Evolutionary conservation across 2,888 invertebrate genomes (phyloP).

Genomic region (Carpatolechia fugitivella): DNA sequence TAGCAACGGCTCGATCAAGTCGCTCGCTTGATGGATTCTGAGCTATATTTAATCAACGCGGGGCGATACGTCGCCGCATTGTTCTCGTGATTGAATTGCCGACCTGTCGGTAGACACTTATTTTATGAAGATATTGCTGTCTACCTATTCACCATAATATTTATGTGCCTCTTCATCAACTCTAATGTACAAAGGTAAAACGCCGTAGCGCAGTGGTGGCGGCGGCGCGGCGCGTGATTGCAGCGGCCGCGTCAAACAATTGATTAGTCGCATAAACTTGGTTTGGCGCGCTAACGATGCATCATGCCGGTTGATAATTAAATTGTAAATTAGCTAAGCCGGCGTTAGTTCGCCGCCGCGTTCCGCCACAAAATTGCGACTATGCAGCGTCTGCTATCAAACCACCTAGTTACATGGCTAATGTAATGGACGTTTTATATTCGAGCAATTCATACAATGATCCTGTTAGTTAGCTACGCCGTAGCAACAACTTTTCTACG

Average conservation of each 20-base stretch:
- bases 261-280: conserved; percentile 79
- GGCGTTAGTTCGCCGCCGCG: conserved; percentile 59
- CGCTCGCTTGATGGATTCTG: conserved; percentile 73
- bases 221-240: conserved; percentile 66
- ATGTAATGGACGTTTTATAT: no score
- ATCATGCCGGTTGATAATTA: conserved; percentile 77
- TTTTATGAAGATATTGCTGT: conserved; percentile 39
- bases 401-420: no score
- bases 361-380: conserved; percentile 23
- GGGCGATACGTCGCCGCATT: conserved; percentile 67
- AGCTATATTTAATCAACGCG: conserved; percentile 75
- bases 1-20: conserved; percentile 69
- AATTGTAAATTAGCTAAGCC: conserved; percentile 78
- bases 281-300: conserved; percentile 78
- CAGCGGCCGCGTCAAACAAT: conserved; percentile 78
- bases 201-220: conserved; percentile 24
- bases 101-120: conserved; percentile 57
- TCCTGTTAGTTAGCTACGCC: no score
- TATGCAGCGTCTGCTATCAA: conserved; percentile 30
- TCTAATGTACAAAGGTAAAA: conserved; percentile 1
- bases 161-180: background rate
- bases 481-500: background rate
- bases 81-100: conserved; percentile 67
- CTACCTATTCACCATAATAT: background rate
- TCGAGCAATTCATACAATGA: no score